phyloP scores from a whole-genome alignment of 2,888 invertebrate species.

The Macrosoma leucophasiata region DNA sequence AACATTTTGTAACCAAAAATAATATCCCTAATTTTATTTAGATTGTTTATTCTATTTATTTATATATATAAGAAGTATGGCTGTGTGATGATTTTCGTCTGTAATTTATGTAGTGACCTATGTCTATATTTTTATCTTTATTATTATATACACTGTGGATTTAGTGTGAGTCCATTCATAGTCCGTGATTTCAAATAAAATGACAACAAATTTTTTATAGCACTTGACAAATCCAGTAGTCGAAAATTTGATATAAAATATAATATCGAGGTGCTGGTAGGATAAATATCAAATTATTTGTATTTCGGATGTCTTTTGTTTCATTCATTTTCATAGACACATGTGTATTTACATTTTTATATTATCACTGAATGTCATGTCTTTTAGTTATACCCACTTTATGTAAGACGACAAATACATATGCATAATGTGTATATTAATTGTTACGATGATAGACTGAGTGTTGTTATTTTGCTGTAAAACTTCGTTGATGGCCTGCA shows the following conservation, averaged over 20 bases:
- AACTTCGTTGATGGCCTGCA: slow-evolving; percentile 34
- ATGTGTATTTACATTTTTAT: slow-evolving; percentile 10
- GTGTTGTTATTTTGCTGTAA: slow-evolving; percentile 48
- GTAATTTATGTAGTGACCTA: slow-evolving; percentile 49
- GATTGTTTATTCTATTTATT: slow-evolving; percentile 55
- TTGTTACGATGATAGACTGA: slow-evolving; percentile 56
- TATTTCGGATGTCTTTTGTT: no score
- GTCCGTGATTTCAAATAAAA: slow-evolving; percentile 2
- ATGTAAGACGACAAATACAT: not conserved
- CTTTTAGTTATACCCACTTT: slow-evolving; percentile 3
- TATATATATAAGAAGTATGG: slow-evolving; percentile 61
- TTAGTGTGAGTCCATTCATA: slow-evolving; percentile 6
- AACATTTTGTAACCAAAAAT: slow-evolving; percentile 60
- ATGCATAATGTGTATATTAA: not conserved
- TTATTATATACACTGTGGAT: slow-evolving; percentile 9
- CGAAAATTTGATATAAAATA: slow-evolving; percentile 27
- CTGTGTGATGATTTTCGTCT: slow-evolving; percentile 63
- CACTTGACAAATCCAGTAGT: slow-evolving; percentile 10
- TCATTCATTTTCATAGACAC: no score
- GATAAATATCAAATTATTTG: slow-evolving; percentile 39
- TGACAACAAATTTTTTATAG: slow-evolving; percentile 15
- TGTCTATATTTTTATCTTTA: slow-evolving; percentile 21
- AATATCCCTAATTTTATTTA: slow-evolving; percentile 54
- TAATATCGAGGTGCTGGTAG: slow-evolving; percentile 62
- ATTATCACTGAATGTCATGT: slow-evolving; percentile 2